Evolutionary conservation across 2,113 vertebrate genomes (phyloP).

Genomic region (Istiophorus platypterus): DNA sequence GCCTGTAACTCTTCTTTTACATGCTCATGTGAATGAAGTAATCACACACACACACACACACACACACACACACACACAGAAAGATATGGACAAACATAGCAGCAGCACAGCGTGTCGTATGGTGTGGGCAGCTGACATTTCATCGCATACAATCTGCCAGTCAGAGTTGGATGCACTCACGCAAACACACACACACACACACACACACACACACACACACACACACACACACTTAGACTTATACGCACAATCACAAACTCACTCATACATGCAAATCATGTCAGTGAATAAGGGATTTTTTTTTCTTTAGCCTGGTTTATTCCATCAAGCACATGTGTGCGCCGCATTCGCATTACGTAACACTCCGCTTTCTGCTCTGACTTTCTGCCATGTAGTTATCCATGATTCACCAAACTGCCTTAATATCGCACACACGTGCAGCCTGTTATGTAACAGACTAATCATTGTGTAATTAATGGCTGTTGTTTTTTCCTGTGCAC

Average conservation of each 20-base stretch:
- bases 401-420: constrained; percentile 47
- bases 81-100: not conserved
- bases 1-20: constrained; percentile 43
- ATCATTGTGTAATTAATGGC: constrained; percentile 35
- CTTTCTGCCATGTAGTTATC: constrained; percentile 52
- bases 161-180: constrained; percentile 27
- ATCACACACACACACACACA: not conserved
- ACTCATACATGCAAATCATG: constrained; percentile 20
- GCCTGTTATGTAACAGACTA: constrained; percentile 34
- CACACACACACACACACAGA: not conserved
- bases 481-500: not conserved
- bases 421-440: constrained; percentile 39
- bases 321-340: constrained; percentile 27
- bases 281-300: constrained; percentile 45
- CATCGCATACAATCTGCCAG: constrained; percentile 43
- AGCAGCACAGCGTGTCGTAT: constrained; percentile 32
- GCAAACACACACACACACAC: constrained; percentile 2
- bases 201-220: not conserved
- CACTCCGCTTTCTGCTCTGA: constrained; percentile 44
- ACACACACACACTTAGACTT: constrained; percentile 11
- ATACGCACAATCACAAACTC: constrained; percentile 7
- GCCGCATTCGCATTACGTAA: constrained; percentile 49
- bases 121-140: constrained; percentile 71
- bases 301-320: constrained; percentile 27
- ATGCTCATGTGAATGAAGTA: constrained; percentile 50